These are phyloP conservation scores for Nothura maculosa DNA, from an alignment of 2,797 vertebrate genomes.

Conservation along the genomic window DNA sequence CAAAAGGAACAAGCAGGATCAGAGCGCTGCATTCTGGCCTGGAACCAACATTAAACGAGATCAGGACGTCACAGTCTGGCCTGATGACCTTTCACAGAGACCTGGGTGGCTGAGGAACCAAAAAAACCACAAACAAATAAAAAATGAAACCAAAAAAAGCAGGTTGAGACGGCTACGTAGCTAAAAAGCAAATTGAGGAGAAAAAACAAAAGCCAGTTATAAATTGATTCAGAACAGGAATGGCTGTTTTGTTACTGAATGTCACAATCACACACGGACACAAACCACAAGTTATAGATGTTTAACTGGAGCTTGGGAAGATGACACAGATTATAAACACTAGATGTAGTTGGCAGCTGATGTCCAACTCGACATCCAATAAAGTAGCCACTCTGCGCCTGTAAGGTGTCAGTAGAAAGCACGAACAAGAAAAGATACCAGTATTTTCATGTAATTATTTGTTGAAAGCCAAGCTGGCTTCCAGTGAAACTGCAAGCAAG, in stretches of 20 bases:
- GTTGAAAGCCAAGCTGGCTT: neutral
- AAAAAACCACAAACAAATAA: no score
- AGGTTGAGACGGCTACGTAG: neutral
- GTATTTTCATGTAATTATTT: neutral
- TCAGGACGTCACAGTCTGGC: neutral
- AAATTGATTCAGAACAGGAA: neutral
- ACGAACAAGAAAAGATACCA: neutral
- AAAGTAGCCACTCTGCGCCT: neutral
- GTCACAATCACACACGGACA: accelerated
- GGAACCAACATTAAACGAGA: no score
- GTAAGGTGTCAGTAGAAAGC: neutral
- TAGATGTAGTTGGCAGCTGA: accelerated
- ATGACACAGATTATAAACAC: neutral
- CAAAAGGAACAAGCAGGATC: accelerated
- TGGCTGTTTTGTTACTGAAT: accelerated
- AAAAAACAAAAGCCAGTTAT: neutral
- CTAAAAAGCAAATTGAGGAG: neutral
- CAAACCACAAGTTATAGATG: accelerated
- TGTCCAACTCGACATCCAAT: accelerated
- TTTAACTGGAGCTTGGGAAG: neutral
- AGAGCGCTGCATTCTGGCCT: accelerated
- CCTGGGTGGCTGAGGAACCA: neutral
- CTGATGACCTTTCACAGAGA: neutral
- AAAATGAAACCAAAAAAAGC: no score
- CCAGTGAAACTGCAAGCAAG: neutral